Evolutionary conservation across 2,797 vertebrate species (phyloP), one percentile per base, ranked within the genome.

Genomic region (Lophius americanus): DNA sequence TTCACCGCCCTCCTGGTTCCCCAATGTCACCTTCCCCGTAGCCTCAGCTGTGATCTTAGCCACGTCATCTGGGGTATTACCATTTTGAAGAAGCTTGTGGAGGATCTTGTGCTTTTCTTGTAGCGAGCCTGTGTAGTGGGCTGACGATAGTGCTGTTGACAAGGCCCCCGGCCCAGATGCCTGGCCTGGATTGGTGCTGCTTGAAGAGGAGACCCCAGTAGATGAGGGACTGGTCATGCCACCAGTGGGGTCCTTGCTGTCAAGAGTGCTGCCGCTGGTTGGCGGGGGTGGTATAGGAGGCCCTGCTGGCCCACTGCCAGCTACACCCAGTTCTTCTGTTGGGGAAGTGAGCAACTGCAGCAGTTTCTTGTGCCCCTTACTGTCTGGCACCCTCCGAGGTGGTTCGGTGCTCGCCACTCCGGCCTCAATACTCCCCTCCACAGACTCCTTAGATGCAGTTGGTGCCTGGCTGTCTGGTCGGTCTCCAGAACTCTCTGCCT

Each of bases 61-160:
- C 2, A 99, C 97, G 38, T 99, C 98, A 3, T 97, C 97, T 0
- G 98, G 96, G 2, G 97, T 99, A 78, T 98, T 98, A 51, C 96
- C 96, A 5, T 99, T 98, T 81, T 98, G 96, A 67, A 99, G 92
- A 70, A 99, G 92, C 89, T 99, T 99, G 89, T 99, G 98, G 56
- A 99, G 94, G 90, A 99, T 99, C 71, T 97, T 95, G 87, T 99
- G 97, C 81, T 98, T 99, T 88, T 99, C 97, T 76, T 99, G 97
- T 79, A 99, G 90, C 3, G 96, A 92, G 54, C 92, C 93, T 0
- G 92, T 89, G 55, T 91, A 83, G 70, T 92, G 91, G 68, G 92
- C 91, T 2, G 90, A 84, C 2, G 88, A 85, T 13, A 90, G 51
- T 0, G 95, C 93, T 33, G 95, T 92, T 2, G 95, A 94, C 0